A percentile compares a stretch with the other conserved stretches of the same genome.
Conservation (phyloP, 2,888 invertebrate genomes). For the Nasonia oneida region DNA sequence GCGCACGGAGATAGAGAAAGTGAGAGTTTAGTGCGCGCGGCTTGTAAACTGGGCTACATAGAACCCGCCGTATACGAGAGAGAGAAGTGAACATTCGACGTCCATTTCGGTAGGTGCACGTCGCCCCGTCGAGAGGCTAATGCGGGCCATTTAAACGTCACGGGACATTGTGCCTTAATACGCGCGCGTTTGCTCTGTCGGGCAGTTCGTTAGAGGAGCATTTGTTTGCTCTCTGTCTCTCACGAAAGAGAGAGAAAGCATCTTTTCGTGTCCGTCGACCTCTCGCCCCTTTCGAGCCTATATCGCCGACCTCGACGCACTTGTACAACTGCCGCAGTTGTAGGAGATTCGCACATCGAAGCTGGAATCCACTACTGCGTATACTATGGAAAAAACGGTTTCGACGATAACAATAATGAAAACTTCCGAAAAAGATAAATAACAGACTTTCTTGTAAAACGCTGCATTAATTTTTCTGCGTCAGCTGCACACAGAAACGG, state of each 20-base stretch:
- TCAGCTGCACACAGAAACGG: background rate
- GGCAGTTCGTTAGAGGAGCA: slow-evolving; percentile 75
- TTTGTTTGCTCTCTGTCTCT: slow-evolving; percentile 71
- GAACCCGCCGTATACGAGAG: background rate
- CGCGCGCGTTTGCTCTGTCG: slow-evolving; percentile 66
- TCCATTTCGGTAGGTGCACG: slow-evolving; percentile 7
- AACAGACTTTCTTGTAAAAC: no score
- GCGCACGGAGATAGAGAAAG: background rate
- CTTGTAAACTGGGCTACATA: background rate
- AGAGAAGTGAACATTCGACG: background rate
- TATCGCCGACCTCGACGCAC: background rate
- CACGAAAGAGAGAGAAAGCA: slow-evolving; percentile 32
- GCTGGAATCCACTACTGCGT: no score
- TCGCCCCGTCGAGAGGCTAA: slow-evolving; percentile 66
- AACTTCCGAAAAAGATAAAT: no score
- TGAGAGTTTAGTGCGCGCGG: background rate
- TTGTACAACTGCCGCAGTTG: background rate
- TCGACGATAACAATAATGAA: no score
- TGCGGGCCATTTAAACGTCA: slow-evolving; percentile 74
- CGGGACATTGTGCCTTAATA: slow-evolving; percentile 72
- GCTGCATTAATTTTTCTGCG: background rate
- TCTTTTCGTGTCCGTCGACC: slow-evolving; percentile 64
- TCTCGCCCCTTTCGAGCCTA: slow-evolving; percentile 53
- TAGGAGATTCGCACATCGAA: background rate
- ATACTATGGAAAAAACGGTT: no score